A percentile compares a stretch with the other conserved stretches of the same genome.
phyloP scores from a whole-genome alignment of 2,113 vertebrate species.

The Reinhardtius hippoglossoides region DNA sequence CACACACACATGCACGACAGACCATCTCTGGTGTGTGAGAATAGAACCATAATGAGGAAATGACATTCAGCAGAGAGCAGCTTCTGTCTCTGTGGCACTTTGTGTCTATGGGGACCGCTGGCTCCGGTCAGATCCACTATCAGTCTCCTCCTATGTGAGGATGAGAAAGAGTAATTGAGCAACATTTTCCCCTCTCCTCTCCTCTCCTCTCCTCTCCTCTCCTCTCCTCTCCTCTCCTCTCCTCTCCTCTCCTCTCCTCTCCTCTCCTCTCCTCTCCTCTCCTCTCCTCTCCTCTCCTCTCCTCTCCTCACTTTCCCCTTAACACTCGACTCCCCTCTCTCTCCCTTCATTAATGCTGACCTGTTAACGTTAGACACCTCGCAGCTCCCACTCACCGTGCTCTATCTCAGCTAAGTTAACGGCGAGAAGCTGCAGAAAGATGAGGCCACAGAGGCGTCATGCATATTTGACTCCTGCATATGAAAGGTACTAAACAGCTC shows the following conservation, averaged over 20 bases:
- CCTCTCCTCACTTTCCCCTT: background rate
- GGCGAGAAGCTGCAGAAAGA: conserved; percentile 17
- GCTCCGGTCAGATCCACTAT: conserved; percentile 51
- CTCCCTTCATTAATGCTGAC: conserved; percentile 37
- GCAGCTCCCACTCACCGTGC: conserved; percentile 19
- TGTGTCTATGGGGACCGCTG: conserved; percentile 41
- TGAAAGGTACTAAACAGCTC: conserved; percentile 41
- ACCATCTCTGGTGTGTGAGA: conserved; percentile 44
- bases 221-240: background rate
- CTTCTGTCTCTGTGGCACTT: conserved; percentile 48
- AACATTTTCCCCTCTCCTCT: background rate
- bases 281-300: background rate
- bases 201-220: background rate
- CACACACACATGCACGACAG: background rate
- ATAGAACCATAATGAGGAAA: conserved; percentile 67
- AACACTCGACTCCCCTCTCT: background rate
- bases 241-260: background rate
- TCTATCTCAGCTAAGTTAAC: conserved; percentile 27
- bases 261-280: background rate
- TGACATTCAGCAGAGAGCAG: conserved; percentile 66
- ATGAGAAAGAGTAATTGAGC: conserved; percentile 40
- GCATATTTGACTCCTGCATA: conserved; percentile 34
- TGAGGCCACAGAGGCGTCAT: conserved; percentile 14
- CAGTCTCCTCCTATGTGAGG: conserved; percentile 21
- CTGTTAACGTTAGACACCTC: conserved; percentile 31